These are phyloP conservation scores for Pachyrhynchus sulphureomaculatus DNA, from an alignment of 1,140 invertebrate species.

Conservation along the genomic window DNA sequence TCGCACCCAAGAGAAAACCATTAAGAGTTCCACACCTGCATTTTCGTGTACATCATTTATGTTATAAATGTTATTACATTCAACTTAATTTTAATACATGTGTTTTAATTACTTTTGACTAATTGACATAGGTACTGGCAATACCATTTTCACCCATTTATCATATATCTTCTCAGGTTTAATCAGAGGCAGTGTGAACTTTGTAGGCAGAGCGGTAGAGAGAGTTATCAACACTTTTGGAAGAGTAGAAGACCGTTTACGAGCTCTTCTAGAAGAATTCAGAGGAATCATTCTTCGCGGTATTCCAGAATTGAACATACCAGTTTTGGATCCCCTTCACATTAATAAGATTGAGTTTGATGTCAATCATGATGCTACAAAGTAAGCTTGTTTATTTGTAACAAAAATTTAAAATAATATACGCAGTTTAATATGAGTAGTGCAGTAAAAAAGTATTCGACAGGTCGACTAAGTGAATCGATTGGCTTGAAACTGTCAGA, in stretches of 20 bases:
- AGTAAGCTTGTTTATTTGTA: conserved; percentile 34
- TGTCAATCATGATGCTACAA: conserved; percentile 45
- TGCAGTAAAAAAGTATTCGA: no score
- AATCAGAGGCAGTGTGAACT: conserved; percentile 43
- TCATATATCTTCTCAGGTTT: conserved; percentile 37
- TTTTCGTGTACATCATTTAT: no score
- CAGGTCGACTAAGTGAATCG: no score
- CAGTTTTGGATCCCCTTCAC: conserved; percentile 47
- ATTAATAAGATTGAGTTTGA: conserved; percentile 47
- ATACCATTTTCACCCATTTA: background rate
- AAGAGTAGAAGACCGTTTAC: conserved; percentile 43
- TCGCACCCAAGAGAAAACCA: no score
- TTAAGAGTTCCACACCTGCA: no score
- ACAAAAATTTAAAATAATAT: background rate
- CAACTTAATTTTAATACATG: no score
- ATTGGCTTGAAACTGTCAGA: no score
- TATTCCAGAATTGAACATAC: conserved; percentile 49
- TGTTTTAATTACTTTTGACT: no score
- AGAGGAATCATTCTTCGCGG: conserved; percentile 43
- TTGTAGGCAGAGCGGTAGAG: conserved; percentile 40
- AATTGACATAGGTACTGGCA: no score
- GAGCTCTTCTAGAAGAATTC: conserved; percentile 46
- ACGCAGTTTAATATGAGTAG: no score
- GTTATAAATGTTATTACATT: no score
- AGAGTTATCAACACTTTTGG: conserved; percentile 45